Evolutionary conservation across 2,113 vertebrate genomes (phyloP), one percentile per base, ranked within the genome.

Genomic region (Paedocypris sp.): DNA sequence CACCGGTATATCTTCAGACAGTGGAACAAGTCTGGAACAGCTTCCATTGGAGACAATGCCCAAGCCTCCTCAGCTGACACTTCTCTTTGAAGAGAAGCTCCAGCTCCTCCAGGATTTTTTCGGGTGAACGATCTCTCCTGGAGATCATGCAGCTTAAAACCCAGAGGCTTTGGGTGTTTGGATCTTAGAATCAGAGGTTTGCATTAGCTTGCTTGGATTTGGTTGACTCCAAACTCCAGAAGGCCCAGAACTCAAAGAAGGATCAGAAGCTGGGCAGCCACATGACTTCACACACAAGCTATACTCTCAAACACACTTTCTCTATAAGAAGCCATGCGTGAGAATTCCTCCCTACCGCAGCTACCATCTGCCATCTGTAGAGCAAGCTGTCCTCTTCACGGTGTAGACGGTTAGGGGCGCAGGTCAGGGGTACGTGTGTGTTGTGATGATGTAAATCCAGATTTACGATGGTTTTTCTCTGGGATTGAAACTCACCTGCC

Each of bases 321-420:
- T 66, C 26, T 62, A 42, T 20, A 56, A 56, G 41, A 38, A 25
- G 41, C 9, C n/a, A 5, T 72, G 66, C 56, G 69, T 69, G 32
- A 57, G 60, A 67, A 67, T 70, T 26, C 15, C 11, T 15, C 52
- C 13, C 4, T 2, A 33, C 38, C 15, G 42, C 19, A 45, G 59
- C 32, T 13, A 36, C 11, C 35, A 8, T 20, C 33, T 25, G 43
- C 75, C 67, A 71, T 74, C 72, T 74, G 76, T 68, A 63, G 13
- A 52, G 48, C 76, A 64, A 67, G 68, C 72, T 75, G 69, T 62
- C 69, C 60, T 5, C 11, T 6, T 52, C 11, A 28, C 46, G 48
- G 18, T 46, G 36, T 42, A 33, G 1, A 18, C 23, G n/a, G 53
- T 19, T 15, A 13, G 8, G 36, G n/a, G 56, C 35, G 48, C 47